A percentile compares a stretch with the other conserved stretches of the same genome.
Evolutionary conservation across 2,888 invertebrate genomes (phyloP).

Genomic region (Scelioninae gen. 1): DNA sequence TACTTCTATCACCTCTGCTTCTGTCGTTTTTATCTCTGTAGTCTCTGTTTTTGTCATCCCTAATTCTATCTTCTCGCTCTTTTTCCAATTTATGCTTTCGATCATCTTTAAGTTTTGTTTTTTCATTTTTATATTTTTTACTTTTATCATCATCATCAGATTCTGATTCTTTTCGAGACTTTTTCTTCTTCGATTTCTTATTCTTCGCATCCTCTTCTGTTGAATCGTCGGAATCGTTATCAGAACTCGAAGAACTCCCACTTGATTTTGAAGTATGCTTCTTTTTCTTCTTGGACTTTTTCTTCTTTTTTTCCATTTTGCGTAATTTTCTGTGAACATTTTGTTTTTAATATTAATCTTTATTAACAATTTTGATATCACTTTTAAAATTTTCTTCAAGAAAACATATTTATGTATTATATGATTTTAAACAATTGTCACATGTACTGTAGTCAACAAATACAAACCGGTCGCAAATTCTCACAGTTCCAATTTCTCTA

Average conservation of each 20-base stretch:
- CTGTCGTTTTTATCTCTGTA: constrained; percentile 69
- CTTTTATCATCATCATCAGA: constrained; percentile 35
- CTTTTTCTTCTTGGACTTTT: constrained; percentile 69
- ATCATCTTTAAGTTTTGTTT: constrained; percentile 60
- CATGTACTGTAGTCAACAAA: too few species aligned
- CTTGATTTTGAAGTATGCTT: constrained; percentile 72
- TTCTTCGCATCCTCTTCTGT: constrained; percentile 39
- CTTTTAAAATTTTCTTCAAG: too few species aligned
- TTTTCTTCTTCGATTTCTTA: constrained; percentile 45
- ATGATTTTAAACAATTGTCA: too few species aligned
- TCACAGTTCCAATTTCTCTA: too few species aligned
- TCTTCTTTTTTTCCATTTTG: constrained; percentile 87
- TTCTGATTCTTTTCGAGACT: constrained; percentile 26
- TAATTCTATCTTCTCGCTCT: constrained; percentile 73
- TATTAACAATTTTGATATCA: not conserved
- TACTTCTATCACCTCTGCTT: constrained; percentile 70
- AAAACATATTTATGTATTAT: too few species aligned
- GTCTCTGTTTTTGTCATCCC: constrained; percentile 1
- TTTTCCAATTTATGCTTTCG: constrained; percentile 73
- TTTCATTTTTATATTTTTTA: constrained; percentile 59
- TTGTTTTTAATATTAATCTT: not conserved
- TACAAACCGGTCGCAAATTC: too few species aligned
- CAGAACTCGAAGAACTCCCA: constrained; percentile 65
- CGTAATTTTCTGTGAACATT: constrained; percentile 87
- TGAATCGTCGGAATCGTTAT: constrained; percentile 69